Percentiles rank a stretch among this genome's conserved stretches.
Conservation (phyloP, 2,888 invertebrate genomes). For the Hipparchia semele region DNA sequence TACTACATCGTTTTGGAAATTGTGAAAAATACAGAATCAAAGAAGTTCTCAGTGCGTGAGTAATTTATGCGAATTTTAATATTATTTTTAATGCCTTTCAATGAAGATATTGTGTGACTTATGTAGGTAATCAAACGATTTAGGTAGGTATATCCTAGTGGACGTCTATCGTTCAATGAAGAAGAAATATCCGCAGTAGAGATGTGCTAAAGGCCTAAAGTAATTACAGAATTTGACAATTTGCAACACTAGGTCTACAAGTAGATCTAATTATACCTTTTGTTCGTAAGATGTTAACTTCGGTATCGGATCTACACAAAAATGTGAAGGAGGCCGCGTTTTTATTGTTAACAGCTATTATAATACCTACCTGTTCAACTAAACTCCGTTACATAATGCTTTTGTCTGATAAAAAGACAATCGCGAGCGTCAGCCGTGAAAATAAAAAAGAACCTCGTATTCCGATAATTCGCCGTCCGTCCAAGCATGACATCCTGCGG, state of each 20-base stretch:
- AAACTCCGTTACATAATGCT: conserved; percentile 23
- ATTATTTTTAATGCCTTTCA: no score
- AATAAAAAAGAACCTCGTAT: conserved; percentile 36
- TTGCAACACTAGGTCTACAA: not conserved
- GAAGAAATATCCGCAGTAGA: no score
- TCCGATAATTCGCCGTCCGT: conserved; percentile 44
- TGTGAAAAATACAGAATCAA: no score
- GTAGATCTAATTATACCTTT: not conserved
- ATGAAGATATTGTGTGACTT: no score
- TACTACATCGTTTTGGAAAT: no score
- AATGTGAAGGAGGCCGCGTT: conserved; percentile 9
- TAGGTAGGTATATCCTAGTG: no score
- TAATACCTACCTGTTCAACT: conserved; percentile 11
- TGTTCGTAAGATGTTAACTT: not conserved
- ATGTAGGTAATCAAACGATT: no score
- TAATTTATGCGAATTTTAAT: no score
- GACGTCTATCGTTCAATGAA: no score
- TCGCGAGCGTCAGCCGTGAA: conserved; percentile 42
- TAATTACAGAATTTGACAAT: no score
- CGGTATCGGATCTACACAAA: conserved; percentile 9
- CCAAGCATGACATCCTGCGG: conserved; percentile 55
- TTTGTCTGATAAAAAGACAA: conserved; percentile 23
- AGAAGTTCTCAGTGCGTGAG: no score
- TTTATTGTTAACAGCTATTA: conserved; percentile 1
- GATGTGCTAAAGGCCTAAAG: no score